Base-by-base conservation (phyloP, 2,888 invertebrate species). In the Caenorhabditis sp. region DNA sequence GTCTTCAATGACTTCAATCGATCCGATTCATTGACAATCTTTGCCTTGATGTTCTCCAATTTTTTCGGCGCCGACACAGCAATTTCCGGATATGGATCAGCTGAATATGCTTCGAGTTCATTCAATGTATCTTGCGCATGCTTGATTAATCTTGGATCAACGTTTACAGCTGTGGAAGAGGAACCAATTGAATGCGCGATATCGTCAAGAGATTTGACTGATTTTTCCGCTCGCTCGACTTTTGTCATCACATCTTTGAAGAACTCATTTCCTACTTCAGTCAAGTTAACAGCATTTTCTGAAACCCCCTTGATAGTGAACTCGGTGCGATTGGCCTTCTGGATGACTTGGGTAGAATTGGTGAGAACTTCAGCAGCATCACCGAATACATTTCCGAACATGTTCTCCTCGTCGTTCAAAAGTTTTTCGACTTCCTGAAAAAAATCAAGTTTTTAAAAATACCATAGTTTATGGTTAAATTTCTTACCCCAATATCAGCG, bases 191-290 rank as follows among this genome's bases (percentile, higher is more conserved):
- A 58, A 7, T 50, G 52, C 0, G 77, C 73, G 27, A 80, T 71
- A 20, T 70, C 70, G 31, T 57, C 64, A 31, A 70, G 50, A 38
- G n/a, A 61, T 7, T 62, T 64, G 21, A 70, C 70, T 56, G 61
- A 59, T 57, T 63, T 31, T 57, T 67, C 26, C 3, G 75, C 75
- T 26, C 62, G 26, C 38, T 70, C 49, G n/a, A 65, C 68, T 21
- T 59, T 67, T 54, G 68, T 68, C 31, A 69, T 67, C 58, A 86
- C 75, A 31, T 79, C 67, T 53, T 80, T 75, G 27, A 82, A 21
- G 50, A 82, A 63, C 23, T 58, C 70, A 25, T 77, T 73, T 25
- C 80, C 84, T 8, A 83, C 72, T 1, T 68, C 71, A 14, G 80
- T 81, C 38, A 85, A 59, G 53, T 83, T 82, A 49, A 78, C 70